phyloP scores from a whole-genome alignment of 2,888 invertebrate genomes.

The Epirrita christyi region DNA sequence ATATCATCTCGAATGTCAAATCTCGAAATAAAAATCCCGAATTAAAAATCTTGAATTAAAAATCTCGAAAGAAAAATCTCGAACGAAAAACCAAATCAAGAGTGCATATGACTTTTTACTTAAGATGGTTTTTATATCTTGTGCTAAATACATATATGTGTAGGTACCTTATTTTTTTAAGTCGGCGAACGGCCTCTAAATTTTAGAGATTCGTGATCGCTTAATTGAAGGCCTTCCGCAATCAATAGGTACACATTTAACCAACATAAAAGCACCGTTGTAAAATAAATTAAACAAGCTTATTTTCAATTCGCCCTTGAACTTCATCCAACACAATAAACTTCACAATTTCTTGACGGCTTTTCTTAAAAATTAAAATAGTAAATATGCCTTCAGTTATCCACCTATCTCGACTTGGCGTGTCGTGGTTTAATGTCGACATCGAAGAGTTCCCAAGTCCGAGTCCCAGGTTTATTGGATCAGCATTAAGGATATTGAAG shows the following conservation, averaged over 20 bases:
- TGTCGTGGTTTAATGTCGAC: neutral
- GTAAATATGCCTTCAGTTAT: neutral
- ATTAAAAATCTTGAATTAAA: too few relatives aligned
- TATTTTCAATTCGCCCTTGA: conserved; percentile 14
- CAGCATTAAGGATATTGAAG: neutral
- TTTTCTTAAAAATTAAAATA: neutral
- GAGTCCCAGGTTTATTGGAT: neutral
- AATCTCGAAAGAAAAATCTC: too few relatives aligned
- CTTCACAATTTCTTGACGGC: neutral
- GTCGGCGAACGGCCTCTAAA: conserved; percentile 23
- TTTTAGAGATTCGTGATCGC: conserved; percentile 33
- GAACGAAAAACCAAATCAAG: too few relatives aligned
- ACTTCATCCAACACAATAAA: conserved; percentile 1
- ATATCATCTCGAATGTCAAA: too few relatives aligned
- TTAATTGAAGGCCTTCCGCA: conserved; percentile 36
- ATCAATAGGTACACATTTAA: conserved; percentile 20
- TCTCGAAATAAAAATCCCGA: too few relatives aligned
- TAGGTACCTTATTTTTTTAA: too few relatives aligned
- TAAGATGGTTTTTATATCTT: too few relatives aligned
- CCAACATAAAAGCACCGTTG: neutral
- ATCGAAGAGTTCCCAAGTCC: too few relatives aligned
- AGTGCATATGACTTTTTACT: neutral
- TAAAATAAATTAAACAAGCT: neutral
- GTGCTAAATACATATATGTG: too few relatives aligned
- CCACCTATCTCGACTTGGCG: neutral